These are phyloP conservation scores for Limnephilus lunatus DNA, from an alignment of 2,888 invertebrate genomes.

Conservation along the genomic window DNA sequence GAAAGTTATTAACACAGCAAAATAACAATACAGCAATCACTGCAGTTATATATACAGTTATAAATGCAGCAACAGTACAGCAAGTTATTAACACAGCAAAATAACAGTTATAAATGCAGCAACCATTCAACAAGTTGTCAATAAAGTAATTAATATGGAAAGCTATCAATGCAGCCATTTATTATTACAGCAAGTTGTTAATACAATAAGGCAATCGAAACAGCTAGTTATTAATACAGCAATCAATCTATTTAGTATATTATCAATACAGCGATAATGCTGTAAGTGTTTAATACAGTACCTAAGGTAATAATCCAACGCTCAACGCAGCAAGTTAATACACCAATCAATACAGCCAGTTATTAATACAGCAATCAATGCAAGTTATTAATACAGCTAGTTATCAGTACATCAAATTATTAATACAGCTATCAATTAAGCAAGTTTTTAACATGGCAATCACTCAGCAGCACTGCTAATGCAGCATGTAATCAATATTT, in stretches of 20 bases:
- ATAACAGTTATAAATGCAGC: neutral
- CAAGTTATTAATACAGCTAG: neutral
- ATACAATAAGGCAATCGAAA: neutral
- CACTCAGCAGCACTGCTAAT: too few relatives aligned
- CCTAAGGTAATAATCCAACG: neutral
- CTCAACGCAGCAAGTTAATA: neutral
- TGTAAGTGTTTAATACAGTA: neutral
- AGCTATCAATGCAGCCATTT: neutral
- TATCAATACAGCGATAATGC: neutral
- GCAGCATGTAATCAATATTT: too few relatives aligned
- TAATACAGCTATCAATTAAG: neutral
- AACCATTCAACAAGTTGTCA: neutral
- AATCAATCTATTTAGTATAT: neutral
- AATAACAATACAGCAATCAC: too few relatives aligned
- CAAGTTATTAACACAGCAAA: neutral
- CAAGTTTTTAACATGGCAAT: neutral
- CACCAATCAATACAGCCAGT: neutral
- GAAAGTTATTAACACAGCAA: too few relatives aligned
- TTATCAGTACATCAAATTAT: neutral
- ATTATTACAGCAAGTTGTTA: neutral
- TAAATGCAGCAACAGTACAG: neutral
- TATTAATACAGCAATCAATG: too few relatives aligned
- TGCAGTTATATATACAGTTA: too few relatives aligned
- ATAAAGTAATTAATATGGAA: neutral
- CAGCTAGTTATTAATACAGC: neutral